Evolutionary conservation across 1,140 invertebrate species (phyloP).

Genomic region (Cydia strobilella): DNA sequence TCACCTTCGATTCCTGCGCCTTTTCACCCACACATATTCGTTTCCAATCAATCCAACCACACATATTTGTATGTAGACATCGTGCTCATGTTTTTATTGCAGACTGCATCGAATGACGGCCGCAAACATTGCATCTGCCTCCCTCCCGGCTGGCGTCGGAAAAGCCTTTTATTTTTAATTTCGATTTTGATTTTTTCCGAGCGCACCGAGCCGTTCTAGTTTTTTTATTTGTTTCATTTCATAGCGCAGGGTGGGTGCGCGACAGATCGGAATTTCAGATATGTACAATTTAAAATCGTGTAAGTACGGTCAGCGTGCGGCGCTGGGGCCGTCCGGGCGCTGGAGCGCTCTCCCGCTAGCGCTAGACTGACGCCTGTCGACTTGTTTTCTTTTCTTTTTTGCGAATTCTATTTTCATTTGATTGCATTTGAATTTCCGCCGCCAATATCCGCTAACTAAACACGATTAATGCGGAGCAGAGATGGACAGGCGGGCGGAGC

Average conservation of each 20-base stretch:
- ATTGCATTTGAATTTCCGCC: slow-evolving; percentile 81
- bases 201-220: slow-evolving; percentile 70
- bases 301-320: slow-evolving; percentile 77
- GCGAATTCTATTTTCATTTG: slow-evolving; percentile 80
- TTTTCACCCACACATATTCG: slow-evolving; percentile 70
- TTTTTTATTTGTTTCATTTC: slow-evolving; percentile 80
- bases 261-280: slow-evolving; percentile 80
- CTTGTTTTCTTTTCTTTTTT: slow-evolving; percentile 78
- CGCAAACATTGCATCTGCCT: slow-evolving; percentile 77
- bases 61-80: slow-evolving; percentile 78
- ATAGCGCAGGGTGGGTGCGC: slow-evolving; percentile 78
- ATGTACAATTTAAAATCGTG: slow-evolving; percentile 81
- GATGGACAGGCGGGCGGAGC: slow-evolving; percentile 70
- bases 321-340: slow-evolving; percentile 42
- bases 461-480: slow-evolving; percentile 80
- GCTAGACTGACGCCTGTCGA: slow-evolving; percentile 79
- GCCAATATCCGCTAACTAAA: slow-evolving; percentile 81
- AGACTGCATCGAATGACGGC: slow-evolving; percentile 76
- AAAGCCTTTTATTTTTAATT: slow-evolving; percentile 79
- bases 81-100: slow-evolving; percentile 74
- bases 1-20: slow-evolving; percentile 73
- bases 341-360: slow-evolving; percentile 65
- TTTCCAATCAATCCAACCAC: slow-evolving; percentile 77
- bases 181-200: slow-evolving; percentile 79
- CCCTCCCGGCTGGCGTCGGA: slow-evolving; percentile 61